Evolutionary conservation across 1,140 invertebrate species (phyloP), one percentile per base, ranked within the genome.

Genomic region (Holcopasites calliopsidis): DNA sequence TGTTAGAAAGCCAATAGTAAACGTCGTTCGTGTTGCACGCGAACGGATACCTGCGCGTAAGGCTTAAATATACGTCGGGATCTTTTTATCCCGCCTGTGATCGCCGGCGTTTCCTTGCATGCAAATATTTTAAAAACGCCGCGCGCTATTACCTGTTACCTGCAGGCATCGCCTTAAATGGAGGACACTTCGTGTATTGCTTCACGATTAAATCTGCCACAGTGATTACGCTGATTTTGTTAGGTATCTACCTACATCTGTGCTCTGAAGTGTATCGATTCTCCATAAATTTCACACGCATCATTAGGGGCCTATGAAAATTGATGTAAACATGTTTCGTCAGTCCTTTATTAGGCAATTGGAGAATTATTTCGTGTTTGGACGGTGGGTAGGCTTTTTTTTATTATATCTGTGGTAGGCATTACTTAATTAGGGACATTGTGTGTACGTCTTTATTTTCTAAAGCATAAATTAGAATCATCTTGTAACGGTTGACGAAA

Each of bases 1-100:
- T 49, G 62, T 49, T 58, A 47, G 1, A 26, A 31, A 31, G 23
- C 44, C 31, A 57, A 40, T 40, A 75, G 40, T 26, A 42, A 50
- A 26, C 18, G 49, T 38, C 18, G 68, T 58, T 58, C 72, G 72
- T 68, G 72, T 75, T 13, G 72, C 72, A 68, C 72, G 72, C 72
- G 42, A 75, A 42, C 57, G 23, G 11, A 49, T 58, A 68, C 72
- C 49, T 75, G 44, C 26, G 49, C 54, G 40, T n/a, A n/a, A n/a
- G n/a, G n/a, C 18, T 52, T n/a, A 35, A 65, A 64, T 35, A 40
- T 7, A 1, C n/a, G 49, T 7, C 26, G 2, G 40, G 35, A 65
- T 21, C n/a, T 65, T 65, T 49, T 44, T 54, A 16, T 8, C 23
- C 18, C 47, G 23, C 6, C 7, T n/a, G 13, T 16, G 7, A 5